These are phyloP conservation scores for Dicrurus megarhynchus DNA, from an alignment of 2,113 vertebrate species.

Conservation along the genomic window DNA sequence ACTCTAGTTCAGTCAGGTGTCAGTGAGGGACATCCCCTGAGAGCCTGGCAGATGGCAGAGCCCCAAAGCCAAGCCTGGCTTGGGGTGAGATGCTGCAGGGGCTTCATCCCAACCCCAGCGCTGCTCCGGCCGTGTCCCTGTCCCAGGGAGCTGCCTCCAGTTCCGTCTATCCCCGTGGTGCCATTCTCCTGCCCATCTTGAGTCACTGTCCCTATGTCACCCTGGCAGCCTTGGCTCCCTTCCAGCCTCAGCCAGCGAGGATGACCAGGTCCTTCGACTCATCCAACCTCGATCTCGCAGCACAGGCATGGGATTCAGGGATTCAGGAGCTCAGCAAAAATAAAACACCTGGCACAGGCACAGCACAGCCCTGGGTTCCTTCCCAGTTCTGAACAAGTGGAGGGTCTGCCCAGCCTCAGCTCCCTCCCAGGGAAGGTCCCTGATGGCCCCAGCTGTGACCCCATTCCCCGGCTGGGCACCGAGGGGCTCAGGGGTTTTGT, in stretches of 20 bases:
- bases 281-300: accelerated
- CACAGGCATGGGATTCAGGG: background rate
- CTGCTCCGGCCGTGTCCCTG: accelerated
- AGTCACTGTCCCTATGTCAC: background rate
- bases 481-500: background rate
- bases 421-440: background rate
- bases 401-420: background rate
- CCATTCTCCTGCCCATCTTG: background rate
- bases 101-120: accelerated
- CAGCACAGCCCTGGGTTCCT: background rate
- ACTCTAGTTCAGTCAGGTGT: accelerated
- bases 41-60: no score
- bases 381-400: background rate
- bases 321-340: background rate
- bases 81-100: accelerated
- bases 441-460: background rate
- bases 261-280: accelerated
- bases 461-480: accelerated
- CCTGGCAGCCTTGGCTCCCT: background rate
- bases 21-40: accelerated
- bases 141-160: background rate
- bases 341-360: background rate
- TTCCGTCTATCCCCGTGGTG: accelerated
- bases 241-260: background rate
- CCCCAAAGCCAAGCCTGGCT: background rate